Evolutionary conservation across 2,888 invertebrate species (phyloP).

Genomic region (Rhamnusium bicolor): DNA sequence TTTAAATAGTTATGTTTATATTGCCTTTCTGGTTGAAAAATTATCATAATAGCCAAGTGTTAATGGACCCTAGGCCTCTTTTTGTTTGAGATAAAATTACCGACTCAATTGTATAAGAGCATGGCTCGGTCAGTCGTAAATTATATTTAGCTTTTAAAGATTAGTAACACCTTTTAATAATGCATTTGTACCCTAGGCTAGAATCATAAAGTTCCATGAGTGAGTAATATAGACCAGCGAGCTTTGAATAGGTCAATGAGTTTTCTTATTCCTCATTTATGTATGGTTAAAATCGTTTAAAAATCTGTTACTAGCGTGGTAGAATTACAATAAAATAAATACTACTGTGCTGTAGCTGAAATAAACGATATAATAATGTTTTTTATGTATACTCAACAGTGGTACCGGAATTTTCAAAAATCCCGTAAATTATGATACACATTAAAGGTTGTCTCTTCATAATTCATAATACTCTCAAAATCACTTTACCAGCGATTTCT

Average conservation of each 20-base stretch:
- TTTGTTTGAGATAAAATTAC: slow-evolving; percentile 18
- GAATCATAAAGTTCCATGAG: neutral
- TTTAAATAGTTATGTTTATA: slow-evolving; percentile 1
- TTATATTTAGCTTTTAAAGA: slow-evolving; percentile 15
- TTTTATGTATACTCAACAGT: too few relatives aligned
- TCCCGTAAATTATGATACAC: too few relatives aligned
- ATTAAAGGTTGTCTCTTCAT: too few relatives aligned
- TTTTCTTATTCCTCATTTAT: neutral
- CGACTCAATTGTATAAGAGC: slow-evolving; percentile 3
- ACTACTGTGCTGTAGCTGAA: too few relatives aligned
- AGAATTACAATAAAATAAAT: too few relatives aligned
- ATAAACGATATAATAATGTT: too few relatives aligned
- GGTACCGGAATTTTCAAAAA: too few relatives aligned
- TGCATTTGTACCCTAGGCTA: slow-evolving; percentile 13
- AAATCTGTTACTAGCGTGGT: neutral
- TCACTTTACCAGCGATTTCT: too few relatives aligned
- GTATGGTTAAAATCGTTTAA: neutral
- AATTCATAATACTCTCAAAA: too few relatives aligned
- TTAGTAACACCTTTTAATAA: slow-evolving; percentile 22
- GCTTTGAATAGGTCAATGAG: neutral
- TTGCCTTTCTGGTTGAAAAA: slow-evolving; percentile 6
- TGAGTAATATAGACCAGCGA: neutral
- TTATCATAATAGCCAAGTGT: slow-evolving; percentile 19
- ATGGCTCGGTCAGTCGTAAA: slow-evolving; percentile 12
- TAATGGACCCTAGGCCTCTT: slow-evolving; percentile 6